Evolutionary conservation across 2,888 invertebrate genomes (phyloP).

Genomic region (Hyppa rectilinea): DNA sequence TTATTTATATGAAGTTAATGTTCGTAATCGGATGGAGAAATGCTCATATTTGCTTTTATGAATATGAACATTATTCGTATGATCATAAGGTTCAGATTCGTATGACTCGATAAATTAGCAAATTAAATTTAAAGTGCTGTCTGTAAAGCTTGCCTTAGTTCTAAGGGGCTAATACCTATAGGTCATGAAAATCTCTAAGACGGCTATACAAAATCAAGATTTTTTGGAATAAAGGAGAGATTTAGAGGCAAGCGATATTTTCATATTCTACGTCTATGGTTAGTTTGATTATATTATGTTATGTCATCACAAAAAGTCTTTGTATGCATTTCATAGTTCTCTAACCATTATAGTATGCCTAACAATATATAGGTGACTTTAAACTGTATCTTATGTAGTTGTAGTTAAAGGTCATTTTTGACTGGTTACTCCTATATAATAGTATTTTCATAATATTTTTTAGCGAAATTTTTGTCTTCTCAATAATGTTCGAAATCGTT

Average conservation of each 20-base stretch:
- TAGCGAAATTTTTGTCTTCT: neutral
- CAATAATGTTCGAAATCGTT: neutral
- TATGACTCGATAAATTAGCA: neutral
- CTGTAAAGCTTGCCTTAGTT: neutral
- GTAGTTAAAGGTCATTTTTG: conserved; percentile 9
- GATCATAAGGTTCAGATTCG: neutral
- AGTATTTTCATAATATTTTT: neutral
- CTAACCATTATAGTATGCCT: neutral
- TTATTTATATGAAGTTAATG: neutral
- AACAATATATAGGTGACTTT: neutral
- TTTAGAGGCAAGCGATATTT: conserved; percentile 26
- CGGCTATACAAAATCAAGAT: neutral
- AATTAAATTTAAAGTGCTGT: neutral
- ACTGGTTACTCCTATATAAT: neutral
- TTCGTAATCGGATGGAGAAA: neutral
- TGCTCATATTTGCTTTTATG: neutral
- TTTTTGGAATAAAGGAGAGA: neutral
- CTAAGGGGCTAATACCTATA: neutral
- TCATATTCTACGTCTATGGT: conserved; percentile 15
- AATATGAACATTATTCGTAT: neutral
- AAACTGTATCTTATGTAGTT: neutral
- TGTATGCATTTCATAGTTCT: conserved; percentile 34
- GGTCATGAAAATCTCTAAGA: neutral
- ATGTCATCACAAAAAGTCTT: conserved; percentile 47
- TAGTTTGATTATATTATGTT: conserved; percentile 12